Conservation (phyloP, 1,140 invertebrate species). For the Bacillus rossius region DNA sequence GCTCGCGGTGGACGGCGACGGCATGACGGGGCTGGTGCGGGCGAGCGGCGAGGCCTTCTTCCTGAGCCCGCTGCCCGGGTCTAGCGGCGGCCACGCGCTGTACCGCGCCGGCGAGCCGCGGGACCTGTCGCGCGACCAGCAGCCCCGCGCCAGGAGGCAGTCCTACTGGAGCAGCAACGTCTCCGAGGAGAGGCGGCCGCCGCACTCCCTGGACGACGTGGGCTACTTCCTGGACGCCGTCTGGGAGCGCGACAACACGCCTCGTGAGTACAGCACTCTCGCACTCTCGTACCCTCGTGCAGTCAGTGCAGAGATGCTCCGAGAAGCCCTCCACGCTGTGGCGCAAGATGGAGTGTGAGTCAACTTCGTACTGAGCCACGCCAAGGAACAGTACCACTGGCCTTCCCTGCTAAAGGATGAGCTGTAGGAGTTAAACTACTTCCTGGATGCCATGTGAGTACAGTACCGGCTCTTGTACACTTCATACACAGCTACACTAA, state of each 20-base stretch:
- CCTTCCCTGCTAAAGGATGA: too few species aligned
- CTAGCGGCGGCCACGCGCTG: constrained; percentile 27
- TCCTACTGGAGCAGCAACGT: not conserved
- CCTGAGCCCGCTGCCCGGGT: constrained; percentile 35
- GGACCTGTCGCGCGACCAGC: not conserved
- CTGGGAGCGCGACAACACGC: constrained; percentile 38
- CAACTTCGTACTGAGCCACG: not conserved
- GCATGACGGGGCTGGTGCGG: constrained; percentile 40
- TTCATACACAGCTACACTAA: too few species aligned
- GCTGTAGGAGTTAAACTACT: not conserved
- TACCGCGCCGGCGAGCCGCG: constrained; percentile 18
- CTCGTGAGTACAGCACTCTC: constrained; percentile 28
- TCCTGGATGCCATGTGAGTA: not conserved
- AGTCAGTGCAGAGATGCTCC: not conserved
- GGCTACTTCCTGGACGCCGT: constrained; percentile 44
- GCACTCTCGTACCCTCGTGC: not conserved
- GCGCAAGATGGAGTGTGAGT: not conserved
- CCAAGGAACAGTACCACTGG: not conserved
- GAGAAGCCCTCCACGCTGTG: not conserved
- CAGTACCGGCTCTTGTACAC: not conserved
- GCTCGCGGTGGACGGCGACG: constrained; percentile 36
- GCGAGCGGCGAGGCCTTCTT: constrained; percentile 34
- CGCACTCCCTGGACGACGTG: constrained; percentile 27
- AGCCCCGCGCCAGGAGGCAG: not conserved
- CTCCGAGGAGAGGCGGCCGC: not conserved